A percentile compares a stretch with the other conserved stretches of the same genome.
Evolutionary conservation across 2,888 invertebrate genomes (phyloP).

Genomic region (Scaptomyza flava): DNA sequence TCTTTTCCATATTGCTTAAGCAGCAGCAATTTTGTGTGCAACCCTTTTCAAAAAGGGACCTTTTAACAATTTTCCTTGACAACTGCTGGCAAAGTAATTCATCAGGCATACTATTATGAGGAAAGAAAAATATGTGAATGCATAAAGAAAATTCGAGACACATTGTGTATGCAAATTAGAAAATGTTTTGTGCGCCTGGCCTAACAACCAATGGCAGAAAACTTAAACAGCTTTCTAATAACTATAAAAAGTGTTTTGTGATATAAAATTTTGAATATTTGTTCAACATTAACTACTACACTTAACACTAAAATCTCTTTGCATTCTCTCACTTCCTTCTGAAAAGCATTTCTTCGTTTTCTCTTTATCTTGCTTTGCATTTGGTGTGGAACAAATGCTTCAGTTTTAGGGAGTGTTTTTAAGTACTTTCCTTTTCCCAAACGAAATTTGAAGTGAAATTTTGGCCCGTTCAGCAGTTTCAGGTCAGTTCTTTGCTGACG

Average conservation of each 20-base stretch:
- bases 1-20: slow-evolving; percentile 11
- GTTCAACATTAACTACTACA: no score
- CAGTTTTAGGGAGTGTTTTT: slow-evolving; percentile 11
- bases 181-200: slow-evolving; percentile 16
- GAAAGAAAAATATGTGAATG: slow-evolving; percentile 3
- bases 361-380: slow-evolving; percentile 7
- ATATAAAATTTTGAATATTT: no score
- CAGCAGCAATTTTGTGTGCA: slow-evolving; percentile 22
- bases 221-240: not conserved
- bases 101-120: slow-evolving; percentile 49
- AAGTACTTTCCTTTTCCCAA: slow-evolving; percentile 6
- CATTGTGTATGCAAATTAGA: slow-evolving; percentile 23
- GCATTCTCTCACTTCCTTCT: not conserved
- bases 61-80: slow-evolving; percentile 28
- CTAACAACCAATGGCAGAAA: slow-evolving; percentile 1
- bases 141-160: slow-evolving; percentile 10
- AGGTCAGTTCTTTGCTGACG: slow-evolving; percentile 43
- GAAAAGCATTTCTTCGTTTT: not conserved
- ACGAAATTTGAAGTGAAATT: not conserved
- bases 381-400: not conserved
- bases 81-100: slow-evolving; percentile 57
- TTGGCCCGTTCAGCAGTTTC: slow-evolving; percentile 7
- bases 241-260: no score
- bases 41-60: slow-evolving; percentile 48
- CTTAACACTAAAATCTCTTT: no score